Conservation (phyloP, 2,797 vertebrate species). For the Masticophis lateralis region DNA sequence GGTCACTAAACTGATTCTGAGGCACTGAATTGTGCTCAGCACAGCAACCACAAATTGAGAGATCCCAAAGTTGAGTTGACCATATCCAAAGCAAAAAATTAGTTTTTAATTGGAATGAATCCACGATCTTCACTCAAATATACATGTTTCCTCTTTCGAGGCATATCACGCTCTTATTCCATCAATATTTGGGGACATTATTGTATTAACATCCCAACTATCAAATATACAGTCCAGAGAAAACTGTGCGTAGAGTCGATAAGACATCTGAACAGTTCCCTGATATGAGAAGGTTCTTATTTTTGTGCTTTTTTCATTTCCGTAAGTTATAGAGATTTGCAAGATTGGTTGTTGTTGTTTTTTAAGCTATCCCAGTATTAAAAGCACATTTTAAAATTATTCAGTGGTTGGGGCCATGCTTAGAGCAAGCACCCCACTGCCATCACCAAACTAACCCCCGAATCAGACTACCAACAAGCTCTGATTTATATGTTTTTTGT, state of each 20-base stretch:
- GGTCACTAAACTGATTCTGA: not conserved
- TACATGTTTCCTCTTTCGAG: not conserved
- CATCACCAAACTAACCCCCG: not conserved
- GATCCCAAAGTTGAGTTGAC: not conserved
- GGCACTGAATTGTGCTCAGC: not conserved
- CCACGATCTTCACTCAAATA: not conserved
- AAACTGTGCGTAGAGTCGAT: not conserved
- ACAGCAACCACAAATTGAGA: not conserved
- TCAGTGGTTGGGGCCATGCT: not conserved
- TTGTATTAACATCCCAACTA: not conserved
- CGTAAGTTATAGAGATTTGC: not conserved
- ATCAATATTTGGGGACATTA: not conserved
- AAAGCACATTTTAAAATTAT: not conserved
- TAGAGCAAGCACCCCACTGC: not conserved
- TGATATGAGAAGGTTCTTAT: not conserved
- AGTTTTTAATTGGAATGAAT: not conserved
- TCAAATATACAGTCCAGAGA: not conserved
- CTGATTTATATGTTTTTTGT: not conserved
- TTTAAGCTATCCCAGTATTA: not conserved
- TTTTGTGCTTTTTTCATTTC: not conserved
- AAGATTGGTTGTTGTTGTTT: not conserved
- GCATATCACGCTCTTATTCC: too few relatives aligned
- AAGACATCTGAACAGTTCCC: not conserved
- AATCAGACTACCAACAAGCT: not conserved
- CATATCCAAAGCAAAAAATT: not conserved